Evolutionary conservation across 2,888 invertebrate genomes (phyloP), one percentile per base, ranked within the genome.

Genomic region (Mechanitis mazaeus): DNA sequence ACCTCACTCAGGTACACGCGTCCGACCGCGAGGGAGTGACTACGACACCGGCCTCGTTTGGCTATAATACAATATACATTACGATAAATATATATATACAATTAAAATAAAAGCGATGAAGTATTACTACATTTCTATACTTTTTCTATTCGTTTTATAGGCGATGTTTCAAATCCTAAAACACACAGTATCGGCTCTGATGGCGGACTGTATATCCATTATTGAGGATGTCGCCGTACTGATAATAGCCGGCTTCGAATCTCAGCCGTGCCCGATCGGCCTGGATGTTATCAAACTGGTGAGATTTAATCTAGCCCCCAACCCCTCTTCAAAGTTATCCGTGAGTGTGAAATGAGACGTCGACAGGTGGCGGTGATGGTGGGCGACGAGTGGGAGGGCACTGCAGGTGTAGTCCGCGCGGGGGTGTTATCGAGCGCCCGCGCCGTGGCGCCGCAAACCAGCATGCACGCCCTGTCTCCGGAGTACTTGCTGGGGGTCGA

Each of bases 241-340:
- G 61, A 90, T 94, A 56, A 87, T 93, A 35, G 91, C 92, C 62
- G 93, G 94, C 54, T 94, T 95, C 75, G 90, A 93, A 72, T 90
- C 92, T 12, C 90, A 91, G 62, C 95, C 95, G 3, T 94, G 95
- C 75, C 91, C 94, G 1, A 90, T 93, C 7, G 93, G 95, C 0
- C 79, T 96, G 56, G 94, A 94, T 69, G 91, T 96, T 58, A 92
- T 94, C 12, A 94, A 94, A 91, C 92, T 95, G 76, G 95, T 95
- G 79, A 83, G 84, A 45, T 42, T 42, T 9, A 9, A 59, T 33
- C 28, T n/a, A n/a, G 33, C 11, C 9, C 11, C 9, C 11, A 9
- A 7, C 9, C 42, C 7, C 42, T 7, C 6, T 11, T 2, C 9
- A 5, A 9, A 1, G 6, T 9, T 42, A 42, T 42, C 42, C 42